Base-by-base conservation (phyloP, 2,113 vertebrate genomes). In the Lanius collurio region DNA sequence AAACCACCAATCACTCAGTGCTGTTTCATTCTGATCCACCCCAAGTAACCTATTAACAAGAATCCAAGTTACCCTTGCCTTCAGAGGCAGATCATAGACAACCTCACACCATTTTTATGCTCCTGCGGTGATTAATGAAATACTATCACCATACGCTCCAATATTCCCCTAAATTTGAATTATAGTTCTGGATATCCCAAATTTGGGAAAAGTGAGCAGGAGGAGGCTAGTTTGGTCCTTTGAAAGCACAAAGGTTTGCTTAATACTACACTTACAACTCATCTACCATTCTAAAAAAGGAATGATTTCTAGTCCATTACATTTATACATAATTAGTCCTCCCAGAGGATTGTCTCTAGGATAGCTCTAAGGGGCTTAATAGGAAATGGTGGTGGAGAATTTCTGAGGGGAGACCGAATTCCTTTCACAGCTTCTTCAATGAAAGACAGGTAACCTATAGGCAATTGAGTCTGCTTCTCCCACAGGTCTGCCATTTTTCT, bases 131-230 rank as follows among this genome's bases (percentile, higher is more conserved):
- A 83, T 47, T 64, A 79, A 75, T 49, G 35, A 76, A 94, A 65
- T 80, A 15, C 4, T 55, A 55, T 59, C 26, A 62, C 9, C 1
- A 4, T 27, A 33, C 0, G 0, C 13, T 55, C 18, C 0, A 1
- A 65, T 28, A 67, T 5, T 0, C 0, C 1, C 7, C 15, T 16
- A 24, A 35, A 57, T 70, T 46, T 77, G 4, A 76, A 64, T 75
- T 73, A 44, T n/a, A 60, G n/a, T 44, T 82, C 31, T 77, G 14
- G 5, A 46, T 92, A 69, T 47, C 7, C 19, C 39, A 50, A 41
- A 47, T 8, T 24, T 41, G 28, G 17, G 15, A 68, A 75, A 42
- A 5, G 15, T 56, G 56, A 50, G 7, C 6, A 73, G 46, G 11
- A 64, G 3, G 9, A 65, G 4, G 37, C 2, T 41, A 14, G 28